These are phyloP conservation scores for Chaetophractus vellerosus DNA, from an alignment of 2,797 vertebrate species.

Conservation along the genomic window DNA sequence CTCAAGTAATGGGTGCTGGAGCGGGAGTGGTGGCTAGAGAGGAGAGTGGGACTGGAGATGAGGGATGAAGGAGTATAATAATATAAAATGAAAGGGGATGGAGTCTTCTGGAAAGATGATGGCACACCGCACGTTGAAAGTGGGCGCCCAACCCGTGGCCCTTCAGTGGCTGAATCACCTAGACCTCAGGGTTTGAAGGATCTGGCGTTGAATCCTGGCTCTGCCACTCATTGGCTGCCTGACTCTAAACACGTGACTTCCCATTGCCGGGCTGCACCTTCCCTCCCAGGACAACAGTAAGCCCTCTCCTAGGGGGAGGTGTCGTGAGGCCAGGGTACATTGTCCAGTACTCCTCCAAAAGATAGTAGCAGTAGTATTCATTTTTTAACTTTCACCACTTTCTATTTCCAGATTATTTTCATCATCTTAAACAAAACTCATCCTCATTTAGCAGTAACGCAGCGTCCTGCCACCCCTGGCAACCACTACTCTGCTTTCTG, in stretches of 20 bases:
- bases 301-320: not conserved
- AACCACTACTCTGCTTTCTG: too few relatives aligned
- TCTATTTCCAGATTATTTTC: too few relatives aligned
- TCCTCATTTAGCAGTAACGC: too few relatives aligned
- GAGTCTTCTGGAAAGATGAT: accelerated
- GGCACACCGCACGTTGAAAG: accelerated
- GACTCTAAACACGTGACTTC: not conserved
- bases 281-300: not conserved
- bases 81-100: not conserved
- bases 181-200: not conserved
- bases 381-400: too few relatives aligned
- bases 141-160: accelerated
- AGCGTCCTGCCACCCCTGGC: too few relatives aligned
- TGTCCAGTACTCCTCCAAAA: not conserved
- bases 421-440: too few relatives aligned
- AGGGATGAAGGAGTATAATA: accelerated
- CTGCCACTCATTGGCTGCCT: too few relatives aligned
- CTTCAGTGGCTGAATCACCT: too few relatives aligned
- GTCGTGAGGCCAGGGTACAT: too few relatives aligned
- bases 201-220: not conserved
- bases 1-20: not conserved
- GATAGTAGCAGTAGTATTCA: not conserved
- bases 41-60: not conserved
- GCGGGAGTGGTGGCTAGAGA: not conserved
- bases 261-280: not conserved